phyloP scores from a whole-genome alignment of 2,888 invertebrate species.

The Timema podura region DNA sequence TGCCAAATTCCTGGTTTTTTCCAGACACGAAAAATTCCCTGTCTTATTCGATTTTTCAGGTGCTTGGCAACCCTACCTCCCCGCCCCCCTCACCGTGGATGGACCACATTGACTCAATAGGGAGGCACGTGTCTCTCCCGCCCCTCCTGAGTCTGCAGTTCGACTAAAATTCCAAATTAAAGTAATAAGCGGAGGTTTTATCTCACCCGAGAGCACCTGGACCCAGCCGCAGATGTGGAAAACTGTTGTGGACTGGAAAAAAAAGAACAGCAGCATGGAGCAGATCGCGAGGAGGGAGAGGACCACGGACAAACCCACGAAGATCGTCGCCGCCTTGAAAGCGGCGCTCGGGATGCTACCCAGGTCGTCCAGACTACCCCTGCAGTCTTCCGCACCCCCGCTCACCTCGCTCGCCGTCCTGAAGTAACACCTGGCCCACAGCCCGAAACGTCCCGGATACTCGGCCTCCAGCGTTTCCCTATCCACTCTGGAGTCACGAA shows the following conservation, averaged over 20 bases:
- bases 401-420: constrained; percentile 36
- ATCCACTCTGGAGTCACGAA: constrained; percentile 95
- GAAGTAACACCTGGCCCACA: constrained; percentile 82
- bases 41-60: too few relatives aligned
- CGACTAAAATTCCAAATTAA: too few relatives aligned
- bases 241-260: constrained; percentile 86
- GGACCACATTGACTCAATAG: too few relatives aligned
- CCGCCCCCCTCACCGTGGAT: too few relatives aligned
- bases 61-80: too few relatives aligned
- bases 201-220: constrained; percentile 91
- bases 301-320: constrained; percentile 80
- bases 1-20: too few relatives aligned
- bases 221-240: constrained; percentile 94
- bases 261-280: constrained; percentile 87
- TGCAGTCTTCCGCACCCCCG: constrained; percentile 62
- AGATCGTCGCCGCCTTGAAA: constrained; percentile 81
- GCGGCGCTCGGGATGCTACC: constrained; percentile 75
- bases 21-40: too few relatives aligned
- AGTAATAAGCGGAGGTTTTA: background rate
- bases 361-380: constrained; percentile 79
- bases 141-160: too few relatives aligned
- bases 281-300: constrained; percentile 82
- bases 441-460: constrained; percentile 85
- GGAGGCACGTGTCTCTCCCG: too few relatives aligned
- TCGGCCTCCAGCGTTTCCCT: constrained; percentile 74